Percentiles rank a stretch among this genome's conserved stretches.
These are phyloP conservation scores for Drosophila kikkawai DNA, from an alignment of 1,140 invertebrate genomes.

Conservation along the genomic window DNA sequence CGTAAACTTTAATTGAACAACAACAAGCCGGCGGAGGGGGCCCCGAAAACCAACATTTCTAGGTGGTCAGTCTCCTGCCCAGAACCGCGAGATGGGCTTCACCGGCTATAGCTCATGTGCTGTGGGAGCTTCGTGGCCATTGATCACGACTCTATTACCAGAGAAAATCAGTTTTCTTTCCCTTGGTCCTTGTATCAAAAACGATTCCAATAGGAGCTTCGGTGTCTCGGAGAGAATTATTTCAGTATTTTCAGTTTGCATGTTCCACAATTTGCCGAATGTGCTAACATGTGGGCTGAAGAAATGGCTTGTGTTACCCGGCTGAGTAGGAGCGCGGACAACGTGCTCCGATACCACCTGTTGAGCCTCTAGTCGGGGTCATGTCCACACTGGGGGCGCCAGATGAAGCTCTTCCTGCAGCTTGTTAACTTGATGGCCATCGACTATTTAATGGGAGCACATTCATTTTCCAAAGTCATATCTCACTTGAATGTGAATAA, in stretches of 20 bases:
- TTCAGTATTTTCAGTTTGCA: slow-evolving; percentile 43
- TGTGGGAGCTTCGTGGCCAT: slow-evolving; percentile 58
- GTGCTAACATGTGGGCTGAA: slow-evolving; percentile 56
- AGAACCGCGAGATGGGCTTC: neutral
- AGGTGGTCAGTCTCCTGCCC: slow-evolving; percentile 64
- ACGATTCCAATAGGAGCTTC: too few relatives aligned
- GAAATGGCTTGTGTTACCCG: neutral
- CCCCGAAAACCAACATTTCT: slow-evolving; percentile 64
- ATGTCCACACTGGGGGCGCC: slow-evolving; percentile 62
- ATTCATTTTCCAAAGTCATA: slow-evolving; percentile 48
- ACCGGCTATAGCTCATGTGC: slow-evolving; percentile 28
- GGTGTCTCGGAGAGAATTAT: slow-evolving; percentile 5
- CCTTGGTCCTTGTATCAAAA: neutral
- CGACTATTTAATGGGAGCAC: slow-evolving; percentile 42
- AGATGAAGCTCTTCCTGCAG: slow-evolving; percentile 5
- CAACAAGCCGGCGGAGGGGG: slow-evolving; percentile 27
- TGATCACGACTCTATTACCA: slow-evolving; percentile 78
- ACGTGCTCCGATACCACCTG: slow-evolving; percentile 57
- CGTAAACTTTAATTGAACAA: slow-evolving; percentile 78
- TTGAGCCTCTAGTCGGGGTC: slow-evolving; percentile 60
- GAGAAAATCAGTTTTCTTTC: neutral
- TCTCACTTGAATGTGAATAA: neutral
- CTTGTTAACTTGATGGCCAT: slow-evolving; percentile 42
- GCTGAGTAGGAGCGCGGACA: slow-evolving; percentile 33
- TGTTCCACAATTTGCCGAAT: slow-evolving; percentile 52